Evolutionary conservation across 2,888 invertebrate species (phyloP).

Genomic region (Myopa tessellatipennis): DNA sequence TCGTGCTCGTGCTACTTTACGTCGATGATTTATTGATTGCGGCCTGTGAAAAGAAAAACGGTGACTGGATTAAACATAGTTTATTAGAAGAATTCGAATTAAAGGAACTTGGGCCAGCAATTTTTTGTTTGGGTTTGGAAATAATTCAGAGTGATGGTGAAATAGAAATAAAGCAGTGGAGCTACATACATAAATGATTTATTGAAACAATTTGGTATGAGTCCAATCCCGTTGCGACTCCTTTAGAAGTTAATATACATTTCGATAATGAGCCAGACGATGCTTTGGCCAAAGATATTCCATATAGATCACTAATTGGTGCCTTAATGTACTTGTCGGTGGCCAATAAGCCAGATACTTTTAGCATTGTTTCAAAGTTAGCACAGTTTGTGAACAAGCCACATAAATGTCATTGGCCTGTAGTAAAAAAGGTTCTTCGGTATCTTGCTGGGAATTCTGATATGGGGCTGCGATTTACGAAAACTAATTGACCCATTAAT

Average conservation of each 20-base stretch:
- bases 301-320: too few relatives aligned
- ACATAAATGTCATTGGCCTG: background rate
- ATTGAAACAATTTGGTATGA: conserved; percentile 36
- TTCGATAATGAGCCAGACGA: background rate
- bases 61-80: background rate
- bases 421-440: background rate
- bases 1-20: conserved; percentile 40
- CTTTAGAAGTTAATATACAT: conserved; percentile 23
- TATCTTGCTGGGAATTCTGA: background rate
- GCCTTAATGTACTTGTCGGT: conserved; percentile 12
- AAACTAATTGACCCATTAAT: too few relatives aligned
- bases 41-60: conserved; percentile 16
- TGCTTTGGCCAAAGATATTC: too few relatives aligned
- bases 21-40: conserved; percentile 42
- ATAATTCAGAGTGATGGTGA: conserved; percentile 33
- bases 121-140: conserved; percentile 43
- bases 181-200: conserved; percentile 37
- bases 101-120: conserved; percentile 33
- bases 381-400: conserved; percentile 6
- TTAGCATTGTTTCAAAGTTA: conserved; percentile 10
- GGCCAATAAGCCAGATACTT: conserved; percentile 6
- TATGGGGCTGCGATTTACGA: too few relatives aligned
- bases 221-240: conserved; percentile 31
- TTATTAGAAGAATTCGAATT: background rate
- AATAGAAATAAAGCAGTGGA: conserved; percentile 37